phyloP scores from a whole-genome alignment of 1,140 invertebrate species.

The Ylistrum balloti region DNA sequence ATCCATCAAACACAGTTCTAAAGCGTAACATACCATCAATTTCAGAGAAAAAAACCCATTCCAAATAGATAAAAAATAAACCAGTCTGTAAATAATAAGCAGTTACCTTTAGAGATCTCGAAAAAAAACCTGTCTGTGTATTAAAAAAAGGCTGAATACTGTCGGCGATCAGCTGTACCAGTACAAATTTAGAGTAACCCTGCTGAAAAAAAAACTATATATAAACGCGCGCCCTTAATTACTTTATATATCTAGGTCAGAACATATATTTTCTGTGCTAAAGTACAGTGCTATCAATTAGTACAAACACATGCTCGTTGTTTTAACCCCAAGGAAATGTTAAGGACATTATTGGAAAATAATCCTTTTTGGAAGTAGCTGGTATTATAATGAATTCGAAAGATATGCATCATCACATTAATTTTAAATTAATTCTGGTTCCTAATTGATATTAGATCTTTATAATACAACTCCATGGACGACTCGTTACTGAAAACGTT shows the following conservation, averaged over 20 bases:
- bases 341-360: constrained; percentile 22
- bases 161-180: no score
- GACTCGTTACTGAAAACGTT: not conserved
- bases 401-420: constrained; percentile 15
- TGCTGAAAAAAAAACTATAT: not conserved
- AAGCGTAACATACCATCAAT: no score
- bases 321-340: not conserved
- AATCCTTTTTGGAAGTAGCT: not conserved
- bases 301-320: not conserved
- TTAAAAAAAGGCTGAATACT: no score
- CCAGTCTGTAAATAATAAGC: no score
- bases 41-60: no score
- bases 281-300: constrained; percentile 28
- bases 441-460: not conserved
- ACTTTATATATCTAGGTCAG: not conserved
- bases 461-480: not conserved
- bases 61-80: no score
- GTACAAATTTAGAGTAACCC: no score
- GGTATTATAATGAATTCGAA: constrained; percentile 14
- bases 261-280: not conserved
- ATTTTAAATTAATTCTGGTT: not conserved
- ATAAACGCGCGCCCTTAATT: not conserved
- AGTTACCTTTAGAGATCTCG: no score
- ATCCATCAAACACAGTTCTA: no score
- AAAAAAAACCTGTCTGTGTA: no score